Percentiles rank a stretch among this genome's conserved stretches.
Evolutionary conservation across 2,113 vertebrate species (phyloP).

Genomic region (Indicator maculatus): DNA sequence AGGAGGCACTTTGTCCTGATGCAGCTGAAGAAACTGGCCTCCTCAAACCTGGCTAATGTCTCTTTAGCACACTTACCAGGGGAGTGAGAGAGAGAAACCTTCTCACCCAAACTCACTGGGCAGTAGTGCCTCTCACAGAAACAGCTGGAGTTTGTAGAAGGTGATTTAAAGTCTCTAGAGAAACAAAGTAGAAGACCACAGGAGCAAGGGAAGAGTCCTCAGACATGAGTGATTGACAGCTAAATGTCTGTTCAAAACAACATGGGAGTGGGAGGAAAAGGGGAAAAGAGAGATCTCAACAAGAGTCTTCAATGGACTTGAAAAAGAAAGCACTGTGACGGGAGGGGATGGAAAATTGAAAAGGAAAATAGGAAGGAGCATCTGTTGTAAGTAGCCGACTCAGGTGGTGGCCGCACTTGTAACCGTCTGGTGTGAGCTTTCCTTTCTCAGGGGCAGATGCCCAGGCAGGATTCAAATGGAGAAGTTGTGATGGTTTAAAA

Average conservation of each 20-base stretch:
- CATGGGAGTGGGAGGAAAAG: accelerated
- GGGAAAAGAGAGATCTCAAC: not conserved
- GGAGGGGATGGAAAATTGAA: not conserved
- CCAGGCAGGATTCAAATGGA: not conserved
- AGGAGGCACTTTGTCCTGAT: not conserved
- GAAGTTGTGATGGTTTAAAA: too few relatives aligned
- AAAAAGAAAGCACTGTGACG: not conserved
- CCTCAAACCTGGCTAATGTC: not conserved
- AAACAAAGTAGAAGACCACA: not conserved
- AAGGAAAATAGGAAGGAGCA: not conserved
- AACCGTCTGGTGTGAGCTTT: not conserved
- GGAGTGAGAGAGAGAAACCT: not conserved
- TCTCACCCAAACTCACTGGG: accelerated
- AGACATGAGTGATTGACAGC: accelerated
- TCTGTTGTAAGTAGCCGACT: not conserved
- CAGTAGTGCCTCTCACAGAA: not conserved
- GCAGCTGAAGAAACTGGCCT: not conserved
- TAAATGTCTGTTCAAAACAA: not conserved
- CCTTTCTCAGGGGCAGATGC: not conserved
- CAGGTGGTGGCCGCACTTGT: accelerated
- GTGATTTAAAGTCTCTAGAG: not conserved
- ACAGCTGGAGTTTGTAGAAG: not conserved
- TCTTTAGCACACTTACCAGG: not conserved
- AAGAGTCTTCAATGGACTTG: not conserved
- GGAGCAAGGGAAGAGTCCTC: not conserved